These are phyloP conservation scores for Eupithecia dodoneata DNA, from an alignment of 2,888 invertebrate species.

Conservation along the genomic window DNA sequence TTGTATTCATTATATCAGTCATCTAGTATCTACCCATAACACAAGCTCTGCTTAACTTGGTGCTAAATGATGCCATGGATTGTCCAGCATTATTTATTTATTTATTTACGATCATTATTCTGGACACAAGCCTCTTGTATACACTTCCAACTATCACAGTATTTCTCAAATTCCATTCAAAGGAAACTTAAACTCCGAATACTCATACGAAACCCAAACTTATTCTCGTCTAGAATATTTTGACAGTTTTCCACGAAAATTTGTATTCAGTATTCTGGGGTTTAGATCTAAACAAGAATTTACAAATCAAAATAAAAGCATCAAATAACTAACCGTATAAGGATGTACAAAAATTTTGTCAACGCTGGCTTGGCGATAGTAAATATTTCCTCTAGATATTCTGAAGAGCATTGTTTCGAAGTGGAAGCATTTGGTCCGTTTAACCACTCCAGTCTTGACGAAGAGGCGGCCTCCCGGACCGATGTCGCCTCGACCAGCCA, in stretches of 20 bases:
- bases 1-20: no score
- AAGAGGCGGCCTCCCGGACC: constrained; percentile 57
- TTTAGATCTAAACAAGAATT: neutral
- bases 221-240: neutral
- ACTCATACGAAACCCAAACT: neutral
- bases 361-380: constrained; percentile 90
- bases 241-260: neutral
- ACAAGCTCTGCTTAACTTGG: no score
- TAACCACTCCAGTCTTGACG: constrained; percentile 67
- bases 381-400: constrained; percentile 90
- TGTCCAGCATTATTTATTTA: no score
- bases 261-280: neutral
- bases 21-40: no score
- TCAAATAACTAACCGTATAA: constrained; percentile 83
- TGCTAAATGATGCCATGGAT: no score
- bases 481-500: constrained; percentile 43
- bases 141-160: neutral
- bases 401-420: constrained; percentile 77
- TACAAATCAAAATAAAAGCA: neutral
- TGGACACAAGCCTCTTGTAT: neutral
- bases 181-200: neutral
- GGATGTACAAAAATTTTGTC: constrained; percentile 91
- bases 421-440: constrained; percentile 54
- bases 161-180: neutral
- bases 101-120: no score